Evolutionary conservation across 2,888 invertebrate genomes (phyloP), one percentile per base, ranked within the genome.

Genomic region (Ditula angustiorana): DNA sequence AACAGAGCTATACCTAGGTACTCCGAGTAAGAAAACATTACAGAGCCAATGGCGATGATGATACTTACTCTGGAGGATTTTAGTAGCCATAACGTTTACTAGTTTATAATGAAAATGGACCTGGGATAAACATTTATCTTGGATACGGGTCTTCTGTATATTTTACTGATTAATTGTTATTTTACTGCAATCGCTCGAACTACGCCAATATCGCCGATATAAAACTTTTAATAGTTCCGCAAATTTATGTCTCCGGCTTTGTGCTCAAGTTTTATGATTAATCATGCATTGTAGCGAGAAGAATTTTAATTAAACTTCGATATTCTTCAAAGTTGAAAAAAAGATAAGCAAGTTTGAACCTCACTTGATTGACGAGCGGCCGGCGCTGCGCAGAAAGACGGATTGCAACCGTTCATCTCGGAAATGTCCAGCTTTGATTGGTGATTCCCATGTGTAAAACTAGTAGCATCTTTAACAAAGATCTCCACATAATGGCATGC

Each of bases 361-460:
- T 69, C 67, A 71, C 72, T 85, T 90, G 91, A 91, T 90, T 88
- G 87, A 91, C 87, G 89, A 88, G 75, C 78, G 71, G 66, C 76
- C 84, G 80, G 74, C 71, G 77, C 73, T 79, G 73, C 68, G 75
- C 76, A 82, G 78, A 82, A 81, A 82, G 86, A 87, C 81, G 83
- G 90, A 90, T 88, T 81, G 81, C 86, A 76, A 80, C 76, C 77
- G 76, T 81, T 80, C 79, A 82, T 85, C 85, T 89, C 86, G 81
- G 83, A 90, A 83, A 88, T 85, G 90, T 91, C 91, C 90, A 81
- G 74, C 50, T 85, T 85, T 92, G 92, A 92, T 92, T 88, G 91
- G 91, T 92, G 80, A 85, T 86, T 90, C 92, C 92, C 92, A 90
- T 89, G 92, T 92, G 92, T 92, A 92, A 92, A 87, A 91, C 92